Evolutionary conservation across 2,888 invertebrate genomes (phyloP).

Genomic region (Netelia inedita): DNA sequence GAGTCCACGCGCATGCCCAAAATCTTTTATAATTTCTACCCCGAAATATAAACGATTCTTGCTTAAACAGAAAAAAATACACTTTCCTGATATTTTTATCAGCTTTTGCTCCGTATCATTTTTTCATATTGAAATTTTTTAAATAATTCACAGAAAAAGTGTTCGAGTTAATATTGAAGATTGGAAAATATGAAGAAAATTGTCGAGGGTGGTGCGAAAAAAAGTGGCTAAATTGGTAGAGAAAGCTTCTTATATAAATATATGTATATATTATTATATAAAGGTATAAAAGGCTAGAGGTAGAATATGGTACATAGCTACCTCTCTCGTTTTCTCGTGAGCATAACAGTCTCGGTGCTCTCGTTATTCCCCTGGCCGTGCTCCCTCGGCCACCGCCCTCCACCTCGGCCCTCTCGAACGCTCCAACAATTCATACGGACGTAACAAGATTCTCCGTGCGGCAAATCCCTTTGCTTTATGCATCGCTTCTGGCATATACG

Average conservation of each 20-base stretch:
- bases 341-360: slow-evolving; percentile 46
- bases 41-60: too few species aligned
- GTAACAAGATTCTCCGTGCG: slow-evolving; percentile 67
- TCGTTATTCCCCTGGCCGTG: slow-evolving; percentile 44
- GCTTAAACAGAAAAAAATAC: too few species aligned
- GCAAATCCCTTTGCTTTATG: slow-evolving; percentile 69
- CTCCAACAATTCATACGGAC: slow-evolving; percentile 67
- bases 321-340: slow-evolving; percentile 30
- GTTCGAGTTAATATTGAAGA: too few species aligned
- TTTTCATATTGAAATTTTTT: too few species aligned
- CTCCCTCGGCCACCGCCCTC: slow-evolving; percentile 2
- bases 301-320: slow-evolving; percentile 30
- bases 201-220: too few species aligned
- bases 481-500: slow-evolving; percentile 50
- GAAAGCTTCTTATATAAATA: slow-evolving; percentile 36
- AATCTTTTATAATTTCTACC: too few species aligned
- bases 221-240: too few species aligned
- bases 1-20: too few species aligned
- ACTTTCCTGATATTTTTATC: too few species aligned
- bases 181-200: too few species aligned
- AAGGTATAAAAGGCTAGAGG: not conserved
- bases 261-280: slow-evolving; percentile 2
- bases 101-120: too few species aligned
- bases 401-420: slow-evolving; percentile 23
- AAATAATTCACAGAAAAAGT: too few species aligned